Base-by-base conservation (phyloP, 2,797 vertebrate species). In the Sebastes kiyomatsui region DNA sequence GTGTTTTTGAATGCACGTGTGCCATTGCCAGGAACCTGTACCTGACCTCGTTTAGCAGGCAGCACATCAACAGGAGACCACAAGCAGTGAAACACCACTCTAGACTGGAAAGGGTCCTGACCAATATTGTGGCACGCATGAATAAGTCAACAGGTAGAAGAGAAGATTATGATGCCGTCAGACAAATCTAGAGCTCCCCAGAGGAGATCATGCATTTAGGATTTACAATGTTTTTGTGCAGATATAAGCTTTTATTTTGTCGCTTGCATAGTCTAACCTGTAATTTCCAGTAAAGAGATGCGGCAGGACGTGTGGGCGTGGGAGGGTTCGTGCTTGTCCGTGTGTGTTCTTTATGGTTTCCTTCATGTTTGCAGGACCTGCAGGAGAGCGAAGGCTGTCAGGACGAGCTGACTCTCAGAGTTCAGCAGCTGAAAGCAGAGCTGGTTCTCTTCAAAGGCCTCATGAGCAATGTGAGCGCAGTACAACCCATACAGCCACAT, bases 391-490 rank as follows among this genome's bases (percentile, higher is more conserved):
- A 99, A 72, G 97, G 97, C 59, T 99, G 97, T 86, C 98, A 99
- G 87, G 98, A 99, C 52, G 98, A 99, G 86, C 94, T 99, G 80
- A 96, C 97, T 38, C 94, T 97, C 92, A 96, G 98, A 93, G 97
- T 99, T 81, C 96, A 99, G 91, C 97, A 99, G 92, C 94, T 99
- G 81, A 99, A 99, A 91, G 97, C 97, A 0, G 98, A 99, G 90
- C 94, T 99, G 64, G 98, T 99, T 68, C 96, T 99, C 89, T 99
- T 99, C 95, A 99, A 99, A 93, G 97, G 98, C 76, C 96, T 99
- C 86, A 98, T 99, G 98, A 99, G 98, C 94, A 99, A 99, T 20
- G 98, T 99, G 93, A 98, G 97, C 92, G 9, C 33, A 28, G 23
- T 28, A 10, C 18, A 58, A n/a, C 56, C 6, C 12, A 60, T 6